Conservation (phyloP, 2,797 vertebrate species). For the Ceryle rudis region DNA sequence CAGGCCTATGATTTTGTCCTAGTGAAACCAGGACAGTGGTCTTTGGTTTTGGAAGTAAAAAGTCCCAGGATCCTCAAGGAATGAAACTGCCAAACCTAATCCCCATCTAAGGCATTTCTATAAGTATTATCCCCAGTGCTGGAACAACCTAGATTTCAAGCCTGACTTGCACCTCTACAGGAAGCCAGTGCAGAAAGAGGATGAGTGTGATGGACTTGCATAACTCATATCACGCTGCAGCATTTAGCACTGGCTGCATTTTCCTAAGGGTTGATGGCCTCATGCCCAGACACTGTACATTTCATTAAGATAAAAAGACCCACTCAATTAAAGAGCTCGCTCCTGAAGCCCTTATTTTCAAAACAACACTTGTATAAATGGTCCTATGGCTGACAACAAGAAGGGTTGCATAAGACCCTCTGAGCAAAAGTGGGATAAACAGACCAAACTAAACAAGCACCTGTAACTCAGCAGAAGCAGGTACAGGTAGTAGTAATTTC, state of each 20-base stretch:
- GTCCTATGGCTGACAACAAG: neutral
- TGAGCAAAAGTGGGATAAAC: neutral
- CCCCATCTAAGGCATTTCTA: neutral
- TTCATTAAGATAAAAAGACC: conserved; percentile 43
- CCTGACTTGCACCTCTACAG: neutral
- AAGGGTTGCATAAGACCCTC: neutral
- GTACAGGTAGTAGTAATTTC: neutral
- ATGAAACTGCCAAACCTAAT: neutral
- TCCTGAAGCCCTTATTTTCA: conserved; percentile 32
- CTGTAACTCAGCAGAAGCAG: neutral
- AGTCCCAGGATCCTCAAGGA: neutral
- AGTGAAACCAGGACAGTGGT: neutral
- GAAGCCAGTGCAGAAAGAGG: neutral
- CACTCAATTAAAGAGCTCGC: conserved; percentile 25
- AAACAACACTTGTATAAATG: neutral
- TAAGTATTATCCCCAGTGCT: neutral
- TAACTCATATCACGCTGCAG: neutral
- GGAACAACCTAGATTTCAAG: neutral
- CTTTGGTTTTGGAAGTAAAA: neutral
- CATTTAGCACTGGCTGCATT: neutral
- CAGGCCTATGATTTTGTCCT: neutral
- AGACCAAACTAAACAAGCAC: neutral
- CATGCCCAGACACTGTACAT: conserved; percentile 29
- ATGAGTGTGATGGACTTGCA: neutral
- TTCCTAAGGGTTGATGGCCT: conserved; percentile 52